Base-by-base conservation (phyloP, 2,113 vertebrate genomes). In the Sturnira hondurensis region DNA sequence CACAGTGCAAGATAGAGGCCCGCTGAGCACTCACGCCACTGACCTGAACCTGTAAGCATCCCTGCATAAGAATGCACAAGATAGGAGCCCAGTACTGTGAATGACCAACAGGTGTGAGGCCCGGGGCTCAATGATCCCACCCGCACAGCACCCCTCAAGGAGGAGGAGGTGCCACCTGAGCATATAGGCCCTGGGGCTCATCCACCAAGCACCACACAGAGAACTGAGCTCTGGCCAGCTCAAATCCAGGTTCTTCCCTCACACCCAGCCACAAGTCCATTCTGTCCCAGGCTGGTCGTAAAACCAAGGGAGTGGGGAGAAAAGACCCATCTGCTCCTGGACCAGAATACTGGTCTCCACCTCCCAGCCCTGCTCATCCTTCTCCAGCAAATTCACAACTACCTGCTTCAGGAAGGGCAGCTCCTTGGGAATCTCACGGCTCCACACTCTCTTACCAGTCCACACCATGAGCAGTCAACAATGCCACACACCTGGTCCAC, bases 11-110 rank as follows among this genome's bases (percentile, higher is more conserved):
- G 22, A 24, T 0, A 0, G 61, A 77, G 20, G 43, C 63, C 47
- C 6, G 3, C 0, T 0, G 17, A 52, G 56, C 41, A 5, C 61
- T 45, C 26, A 19, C 36, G 71, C 41, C 14, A 0, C 68, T 11
- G 28, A 20, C 67, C 36, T 9, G 38, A 45, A 15, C 41, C 31
- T 31, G 33, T 3, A 2, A 7, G 45, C 28, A 7, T 52, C 54
- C 28, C 8, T 2, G 12, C 7, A 4, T 9, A 33, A 45, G n/a
- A 71, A 41, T 3, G 1, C 7, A 1, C 1, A 14, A 54, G 13
- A 41, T 12, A 47, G 36, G 52, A 15, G 1, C 28, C 70, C 33
- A n/a, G 36, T 8, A 13, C 24, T 74, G 24, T 13, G 56, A 47
- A 20, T 20, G 9, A n/a, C 28, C 74, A 10, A 11, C 3, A 0